Conservation (phyloP, 2,113 vertebrate genomes). For the Columba livia region DNA sequence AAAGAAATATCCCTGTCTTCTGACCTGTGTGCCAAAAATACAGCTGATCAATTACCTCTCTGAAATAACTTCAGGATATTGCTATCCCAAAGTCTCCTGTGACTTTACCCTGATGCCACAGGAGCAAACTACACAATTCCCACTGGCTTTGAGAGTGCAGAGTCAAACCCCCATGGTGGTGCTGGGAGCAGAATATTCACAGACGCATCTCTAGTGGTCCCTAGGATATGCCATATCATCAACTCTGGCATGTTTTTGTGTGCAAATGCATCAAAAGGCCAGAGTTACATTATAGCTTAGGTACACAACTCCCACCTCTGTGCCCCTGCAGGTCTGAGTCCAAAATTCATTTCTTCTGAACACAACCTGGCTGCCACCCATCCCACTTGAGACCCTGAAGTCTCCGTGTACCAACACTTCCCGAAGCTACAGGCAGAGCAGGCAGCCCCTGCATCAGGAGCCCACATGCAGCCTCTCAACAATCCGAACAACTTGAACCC, state of each 20-base stretch:
- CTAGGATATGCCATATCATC: too few species aligned
- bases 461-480: background rate
- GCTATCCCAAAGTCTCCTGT: too few species aligned
- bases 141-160: too few species aligned
- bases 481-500: background rate
- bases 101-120: too few species aligned
- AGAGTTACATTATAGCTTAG: background rate
- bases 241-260: background rate
- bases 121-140: too few species aligned
- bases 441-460: accelerated
- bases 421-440: background rate
- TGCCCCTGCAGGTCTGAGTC: background rate
- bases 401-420: background rate
- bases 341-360: background rate
- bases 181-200: too few species aligned
- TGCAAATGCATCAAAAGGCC: background rate
- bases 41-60: too few species aligned
- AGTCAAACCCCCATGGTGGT: too few species aligned
- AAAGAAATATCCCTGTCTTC: background rate
- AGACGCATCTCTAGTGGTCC: too few species aligned
- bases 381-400: background rate
- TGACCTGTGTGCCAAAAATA: too few species aligned
- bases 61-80: too few species aligned
- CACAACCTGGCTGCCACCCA: background rate
- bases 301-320: background rate